Evolutionary conservation across 2,888 invertebrate species (phyloP).

Genomic region (Petrolisthes cinctipes): DNA sequence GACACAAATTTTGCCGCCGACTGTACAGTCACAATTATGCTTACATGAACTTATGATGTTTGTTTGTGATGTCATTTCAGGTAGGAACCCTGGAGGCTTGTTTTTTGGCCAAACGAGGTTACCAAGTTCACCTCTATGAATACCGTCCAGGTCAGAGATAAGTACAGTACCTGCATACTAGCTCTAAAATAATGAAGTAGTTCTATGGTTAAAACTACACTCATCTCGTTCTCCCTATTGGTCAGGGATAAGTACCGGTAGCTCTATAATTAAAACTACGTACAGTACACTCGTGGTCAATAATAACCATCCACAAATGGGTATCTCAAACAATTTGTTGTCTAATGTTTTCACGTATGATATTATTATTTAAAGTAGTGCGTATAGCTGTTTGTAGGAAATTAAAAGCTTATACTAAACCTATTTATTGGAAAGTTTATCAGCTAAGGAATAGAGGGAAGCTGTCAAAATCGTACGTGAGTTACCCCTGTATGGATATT

Average conservation of each 20-base stretch:
- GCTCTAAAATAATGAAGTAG: not conserved
- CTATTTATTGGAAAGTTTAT: no score
- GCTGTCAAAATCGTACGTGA: no score
- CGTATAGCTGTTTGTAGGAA: no score
- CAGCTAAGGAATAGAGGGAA: no score
- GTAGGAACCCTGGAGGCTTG: conserved; percentile 29
- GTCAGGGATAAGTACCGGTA: not conserved
- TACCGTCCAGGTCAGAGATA: not conserved
- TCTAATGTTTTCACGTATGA: no score
- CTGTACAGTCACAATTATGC: not conserved
- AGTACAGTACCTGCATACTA: not conserved
- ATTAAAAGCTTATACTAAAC: no score
- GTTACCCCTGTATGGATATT: no score
- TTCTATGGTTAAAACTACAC: not conserved
- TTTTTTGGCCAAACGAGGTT: conserved; percentile 16
- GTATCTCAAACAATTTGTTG: no score
- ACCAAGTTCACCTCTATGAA: not conserved
- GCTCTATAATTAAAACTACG: not conserved
- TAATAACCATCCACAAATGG: no score
- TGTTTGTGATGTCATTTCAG: conserved; percentile 11
- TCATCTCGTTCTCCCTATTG: not conserved
- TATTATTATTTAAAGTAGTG: no score
- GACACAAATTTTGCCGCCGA: not conserved
- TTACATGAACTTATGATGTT: not conserved
- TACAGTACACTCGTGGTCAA: no score